Evolutionary conservation across 2,797 vertebrate species (phyloP).

Genomic region (Hemitrygon akajei): DNA sequence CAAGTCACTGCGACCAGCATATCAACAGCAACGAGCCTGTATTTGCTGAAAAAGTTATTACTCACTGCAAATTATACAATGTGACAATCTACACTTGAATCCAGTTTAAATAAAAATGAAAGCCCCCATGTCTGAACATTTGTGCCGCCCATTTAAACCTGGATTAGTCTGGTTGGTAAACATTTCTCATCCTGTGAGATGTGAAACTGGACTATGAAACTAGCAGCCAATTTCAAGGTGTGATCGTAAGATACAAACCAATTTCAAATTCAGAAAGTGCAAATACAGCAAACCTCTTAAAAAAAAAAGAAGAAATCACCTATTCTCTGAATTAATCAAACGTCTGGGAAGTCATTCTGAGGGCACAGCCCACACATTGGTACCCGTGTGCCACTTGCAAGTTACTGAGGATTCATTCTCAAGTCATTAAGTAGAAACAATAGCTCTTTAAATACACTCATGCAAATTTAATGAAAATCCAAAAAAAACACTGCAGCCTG

Average conservation of each 20-base stretch:
- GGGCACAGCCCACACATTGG: background rate
- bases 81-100: too few relatives aligned
- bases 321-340: conserved; percentile 27
- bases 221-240: background rate
- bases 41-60: background rate
- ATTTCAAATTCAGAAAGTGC: conserved; percentile 31
- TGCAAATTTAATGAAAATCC: background rate
- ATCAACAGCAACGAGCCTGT: background rate
- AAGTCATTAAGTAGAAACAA: background rate
- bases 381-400: background rate
- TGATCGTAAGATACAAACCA: background rate
- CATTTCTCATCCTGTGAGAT: background rate
- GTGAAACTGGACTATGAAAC: conserved; percentile 13
- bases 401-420: background rate
- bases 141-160: background rate
- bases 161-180: background rate
- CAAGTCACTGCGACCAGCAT: background rate
- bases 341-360: conserved; percentile 18
- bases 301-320: background rate
- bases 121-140: background rate
- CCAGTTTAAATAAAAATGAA: background rate
- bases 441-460: background rate
- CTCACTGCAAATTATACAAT: too few relatives aligned
- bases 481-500: background rate
- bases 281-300: background rate